Evolutionary conservation across 1,140 invertebrate genomes (phyloP), one percentile per base, ranked within the genome.

Genomic region (Hirudo medicinalis): DNA sequence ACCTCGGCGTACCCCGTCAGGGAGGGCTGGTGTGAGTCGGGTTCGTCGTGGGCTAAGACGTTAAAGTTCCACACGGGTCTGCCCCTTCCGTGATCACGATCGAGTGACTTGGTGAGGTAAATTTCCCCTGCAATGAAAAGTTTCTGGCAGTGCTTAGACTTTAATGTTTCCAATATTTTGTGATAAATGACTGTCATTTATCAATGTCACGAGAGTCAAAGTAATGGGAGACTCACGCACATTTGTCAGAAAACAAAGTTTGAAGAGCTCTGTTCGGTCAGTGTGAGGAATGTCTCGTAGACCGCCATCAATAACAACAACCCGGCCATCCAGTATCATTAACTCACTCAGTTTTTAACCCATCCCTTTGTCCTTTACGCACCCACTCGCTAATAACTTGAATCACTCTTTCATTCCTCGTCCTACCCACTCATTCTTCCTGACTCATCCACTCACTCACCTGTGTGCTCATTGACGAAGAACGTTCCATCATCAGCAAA

Each of bases 211-310:
- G 55, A 95, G 94, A 8, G 96, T 92, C 70, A 82, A 75, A n/a
- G 78, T 76, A 22, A 77, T 72, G 36, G 77, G 76, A 54, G 78
- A 75, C 54, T 92, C 92, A 4, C 91, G 91, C 84, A 97, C 94
- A 80, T 98, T 94, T 82, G 94, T 94, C 78, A 95, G 94, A 5
- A 98, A 94, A 6, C 94, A 97, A 82, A 99, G 97, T 76, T 94
- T 88, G 93, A 94, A 98, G 78, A 94, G 91, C 0, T 94, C 92
- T 70, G 94, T 84, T 22, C 95, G 95, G 79, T 91, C 91, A 0
- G 95, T 94, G 79, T 94, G 90, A 86, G 99, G 96, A 76, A 95
- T 86, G 83, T 99, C 95, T 79, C 99, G 82, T 20, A 91, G 90
- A 49, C 43, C 43, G 0, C 11, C 89, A 94, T 85, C 17, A 85